Evolutionary conservation across 2,888 invertebrate species (phyloP).

Genomic region (Melipona beecheii): DNA sequence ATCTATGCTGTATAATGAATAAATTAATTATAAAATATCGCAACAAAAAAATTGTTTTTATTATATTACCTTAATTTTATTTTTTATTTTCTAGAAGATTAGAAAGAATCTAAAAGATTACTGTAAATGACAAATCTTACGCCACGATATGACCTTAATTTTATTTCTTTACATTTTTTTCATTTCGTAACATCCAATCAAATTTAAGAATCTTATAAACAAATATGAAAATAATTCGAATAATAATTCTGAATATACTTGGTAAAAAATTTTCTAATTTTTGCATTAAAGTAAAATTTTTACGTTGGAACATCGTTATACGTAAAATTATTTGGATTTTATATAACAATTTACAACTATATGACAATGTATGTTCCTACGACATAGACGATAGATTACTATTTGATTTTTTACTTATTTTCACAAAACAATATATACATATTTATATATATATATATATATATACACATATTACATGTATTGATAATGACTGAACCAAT

Average conservation of each 20-base stretch:
- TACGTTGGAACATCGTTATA: neutral
- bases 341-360: neutral
- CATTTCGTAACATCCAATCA: neutral
- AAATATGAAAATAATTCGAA: neutral
- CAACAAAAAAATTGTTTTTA: neutral
- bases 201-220: neutral
- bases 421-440: no score
- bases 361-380: neutral
- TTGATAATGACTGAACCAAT: slow-evolving; percentile 69
- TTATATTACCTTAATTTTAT: neutral
- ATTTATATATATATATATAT: no score
- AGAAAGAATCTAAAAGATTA: neutral
- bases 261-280: neutral
- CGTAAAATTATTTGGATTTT: neutral
- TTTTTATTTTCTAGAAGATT: neutral
- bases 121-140: neutral
- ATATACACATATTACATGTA: neutral
- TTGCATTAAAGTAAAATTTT: neutral
- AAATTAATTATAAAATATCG: neutral
- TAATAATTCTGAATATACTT: neutral
- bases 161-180: neutral
- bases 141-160: neutral
- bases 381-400: neutral
- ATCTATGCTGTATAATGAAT: neutral
- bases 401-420: neutral